These are phyloP conservation scores for Carollia perspicillata DNA, from an alignment of 2,113 vertebrate genomes.

Conservation along the genomic window DNA sequence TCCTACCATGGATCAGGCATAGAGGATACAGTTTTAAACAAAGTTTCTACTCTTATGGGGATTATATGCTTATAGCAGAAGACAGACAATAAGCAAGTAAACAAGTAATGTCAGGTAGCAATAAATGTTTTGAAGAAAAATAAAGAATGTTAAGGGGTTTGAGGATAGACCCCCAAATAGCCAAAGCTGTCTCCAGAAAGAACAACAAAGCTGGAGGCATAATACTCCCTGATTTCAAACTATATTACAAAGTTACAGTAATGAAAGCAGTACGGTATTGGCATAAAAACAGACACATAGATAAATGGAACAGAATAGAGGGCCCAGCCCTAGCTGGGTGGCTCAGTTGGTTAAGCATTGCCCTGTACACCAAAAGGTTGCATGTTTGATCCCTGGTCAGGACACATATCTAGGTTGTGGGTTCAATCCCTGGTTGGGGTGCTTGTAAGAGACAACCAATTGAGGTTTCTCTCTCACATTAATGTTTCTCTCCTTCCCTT, in stretches of 20 bases:
- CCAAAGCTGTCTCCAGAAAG: background rate
- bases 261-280: background rate
- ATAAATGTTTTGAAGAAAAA: background rate
- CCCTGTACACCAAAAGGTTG: too few species aligned
- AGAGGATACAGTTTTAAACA: background rate
- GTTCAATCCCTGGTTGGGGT: too few species aligned
- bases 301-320: background rate
- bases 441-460: too few species aligned
- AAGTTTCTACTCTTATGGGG: background rate
- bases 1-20: background rate
- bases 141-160: background rate
- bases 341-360: too few species aligned
- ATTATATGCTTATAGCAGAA: background rate
- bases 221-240: background rate
- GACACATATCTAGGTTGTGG: too few species aligned
- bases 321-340: background rate
- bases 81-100: background rate
- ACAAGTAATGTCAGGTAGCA: background rate
- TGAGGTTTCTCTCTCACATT: too few species aligned
- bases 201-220: background rate
- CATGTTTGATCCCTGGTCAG: too few species aligned
- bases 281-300: background rate
- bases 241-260: background rate
- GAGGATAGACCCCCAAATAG: background rate
- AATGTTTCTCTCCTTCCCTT: too few species aligned